phyloP scores from a whole-genome alignment of 1,140 invertebrate species.

The Musca domestica region DNA sequence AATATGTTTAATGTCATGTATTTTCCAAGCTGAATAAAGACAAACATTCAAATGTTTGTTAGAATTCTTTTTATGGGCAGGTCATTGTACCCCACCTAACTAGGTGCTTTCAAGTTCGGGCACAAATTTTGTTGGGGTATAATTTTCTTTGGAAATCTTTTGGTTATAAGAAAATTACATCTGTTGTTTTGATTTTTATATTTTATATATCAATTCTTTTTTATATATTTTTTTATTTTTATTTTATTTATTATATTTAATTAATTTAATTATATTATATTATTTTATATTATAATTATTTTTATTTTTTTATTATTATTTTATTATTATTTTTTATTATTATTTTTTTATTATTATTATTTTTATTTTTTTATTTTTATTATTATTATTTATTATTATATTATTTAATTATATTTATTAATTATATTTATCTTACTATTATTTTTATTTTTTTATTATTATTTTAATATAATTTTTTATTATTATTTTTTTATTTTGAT shows the following conservation, averaged over 20 bases:
- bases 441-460: not conserved
- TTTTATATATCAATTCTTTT: too few species aligned
- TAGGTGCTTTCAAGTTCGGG: too few species aligned
- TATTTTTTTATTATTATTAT: not conserved
- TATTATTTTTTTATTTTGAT: not conserved
- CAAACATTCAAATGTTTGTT: too few species aligned
- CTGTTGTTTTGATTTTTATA: too few species aligned
- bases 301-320: slow-evolving; percentile 1
- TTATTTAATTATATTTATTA: not conserved
- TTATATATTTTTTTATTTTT: not conserved
- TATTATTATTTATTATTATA: not conserved
- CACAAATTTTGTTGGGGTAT: too few species aligned
- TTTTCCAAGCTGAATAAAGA: too few species aligned
- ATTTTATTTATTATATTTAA: not conserved
- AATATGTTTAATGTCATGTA: too few species aligned
- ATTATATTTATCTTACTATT: not conserved
- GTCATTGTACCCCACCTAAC: too few species aligned
- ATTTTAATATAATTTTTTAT: not conserved
- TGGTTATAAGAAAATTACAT: too few species aligned
- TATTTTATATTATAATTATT: not conserved
- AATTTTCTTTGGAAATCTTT: too few species aligned
- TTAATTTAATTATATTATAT: not conserved
- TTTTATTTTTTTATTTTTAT: not conserved
- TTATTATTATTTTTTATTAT: not conserved
- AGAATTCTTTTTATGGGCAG: too few species aligned